Evolutionary conservation across 2,888 invertebrate species (phyloP), one percentile per base, ranked within the genome.

Genomic region (Azorinus chamasolen): DNA sequence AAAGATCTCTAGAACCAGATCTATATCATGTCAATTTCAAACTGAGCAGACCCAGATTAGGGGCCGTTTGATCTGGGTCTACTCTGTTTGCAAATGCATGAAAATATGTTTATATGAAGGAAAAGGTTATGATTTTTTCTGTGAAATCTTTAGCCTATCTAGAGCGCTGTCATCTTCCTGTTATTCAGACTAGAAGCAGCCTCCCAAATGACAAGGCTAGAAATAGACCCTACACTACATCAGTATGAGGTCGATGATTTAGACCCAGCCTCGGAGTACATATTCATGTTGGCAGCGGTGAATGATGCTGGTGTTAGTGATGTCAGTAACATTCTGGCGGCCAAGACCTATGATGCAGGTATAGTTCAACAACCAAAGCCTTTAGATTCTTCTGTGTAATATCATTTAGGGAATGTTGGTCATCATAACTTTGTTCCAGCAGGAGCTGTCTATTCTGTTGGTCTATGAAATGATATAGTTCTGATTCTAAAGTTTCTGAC

Each of bases 331-430:
- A 58, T 84, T 18, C 50, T 84, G 41, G 68, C 80, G 54, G 85
- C 86, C 20, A 78, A 61, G 41, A 90, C 90, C 4, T 85, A 85
- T 63, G 87, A 89, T 78, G 77, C 89, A 55, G 88, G 90, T 90
- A 75, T 46, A 37, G 24, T 32, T 32, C 32, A 4, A 4, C 32
- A 32, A 32, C 32, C 32, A 32, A 32, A 4, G 10, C 5, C 4
- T 32, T 32, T 32, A 32, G 4, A 4, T 32, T 10, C 32, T 10
- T 32, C 10, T 32, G 32, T 32, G 4, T 32, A 32, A n/a, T n/a
- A n/a, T 41, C 41, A 8, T 41, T 12, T 41, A 41, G 10, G 14
- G 41, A 14, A 41, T 41, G 41, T 41, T 41, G 10, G 10, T 12
- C 41, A 12, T 41, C 41, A 41, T 14, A 8, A 41, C 14, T 41